Evolutionary conservation across 30 jellyfish, hydroid and myxozoan species (phyloP).

Genomic region (Morbakka virulenta): DNA sequence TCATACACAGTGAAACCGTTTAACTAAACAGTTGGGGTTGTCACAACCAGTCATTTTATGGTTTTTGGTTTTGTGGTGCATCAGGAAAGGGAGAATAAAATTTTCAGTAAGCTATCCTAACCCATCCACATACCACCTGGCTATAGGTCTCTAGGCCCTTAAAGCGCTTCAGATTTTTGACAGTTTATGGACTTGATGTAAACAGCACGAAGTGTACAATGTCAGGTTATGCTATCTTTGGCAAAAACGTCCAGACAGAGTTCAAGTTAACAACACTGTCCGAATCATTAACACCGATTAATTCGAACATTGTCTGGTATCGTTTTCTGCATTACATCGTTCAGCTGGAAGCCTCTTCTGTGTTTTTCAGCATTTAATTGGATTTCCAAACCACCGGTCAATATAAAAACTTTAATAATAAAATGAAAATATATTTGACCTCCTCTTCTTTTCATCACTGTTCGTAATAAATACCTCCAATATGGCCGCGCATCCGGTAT

Average conservation of each 20-base stretch:
- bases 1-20: neutral
- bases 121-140: conserved; percentile 67
- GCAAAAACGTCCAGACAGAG: conserved; percentile 19
- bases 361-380: too few relatives aligned
- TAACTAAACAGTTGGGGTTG: neutral
- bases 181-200: conserved; percentile 43
- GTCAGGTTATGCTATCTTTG: conserved; percentile 31
- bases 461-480: too few relatives aligned
- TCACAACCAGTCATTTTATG: conserved; percentile 12
- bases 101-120: too few relatives aligned
- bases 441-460: too few relatives aligned
- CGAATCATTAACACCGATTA: conserved; percentile 24
- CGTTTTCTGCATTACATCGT: too few relatives aligned
- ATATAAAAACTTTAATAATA: too few relatives aligned
- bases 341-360: too few relatives aligned
- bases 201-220: conserved; percentile 37
- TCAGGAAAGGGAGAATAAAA: neutral
- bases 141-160: conserved; percentile 51
- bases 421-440: too few relatives aligned
- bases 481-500: too few relatives aligned
- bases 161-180: conserved; percentile 17
- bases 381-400: too few relatives aligned
- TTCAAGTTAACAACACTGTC: conserved; percentile 2
- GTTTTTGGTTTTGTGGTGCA: too few relatives aligned
- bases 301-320: conserved; percentile 1